phyloP scores from a whole-genome alignment of 1,140 invertebrate genomes.

The Conus betulinus region DNA sequence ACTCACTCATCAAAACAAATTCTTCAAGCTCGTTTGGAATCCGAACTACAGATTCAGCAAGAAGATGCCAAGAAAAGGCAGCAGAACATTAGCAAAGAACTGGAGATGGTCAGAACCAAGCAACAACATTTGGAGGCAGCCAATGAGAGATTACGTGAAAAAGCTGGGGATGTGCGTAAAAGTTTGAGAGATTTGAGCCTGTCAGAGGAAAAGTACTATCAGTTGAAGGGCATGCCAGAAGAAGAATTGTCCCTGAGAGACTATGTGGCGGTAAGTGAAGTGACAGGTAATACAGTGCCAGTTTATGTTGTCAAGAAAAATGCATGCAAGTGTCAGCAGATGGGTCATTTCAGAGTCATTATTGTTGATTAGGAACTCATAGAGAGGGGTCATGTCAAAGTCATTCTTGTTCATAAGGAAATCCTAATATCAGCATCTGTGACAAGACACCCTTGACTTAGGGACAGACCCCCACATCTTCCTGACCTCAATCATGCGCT shows the following conservation, averaged over 20 bases:
- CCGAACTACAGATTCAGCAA: conserved; percentile 72
- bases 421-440: too few species aligned
- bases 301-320: too few species aligned
- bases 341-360: too few species aligned
- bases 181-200: conserved; percentile 69
- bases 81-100: conserved; percentile 69
- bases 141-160: conserved; percentile 73
- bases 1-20: conserved; percentile 75
- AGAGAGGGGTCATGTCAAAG: too few species aligned
- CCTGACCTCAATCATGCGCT: too few species aligned
- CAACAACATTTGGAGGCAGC: conserved; percentile 73
- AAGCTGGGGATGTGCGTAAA: conserved; percentile 70
- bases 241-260: conserved; percentile 73
- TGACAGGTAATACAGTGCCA: neutral
- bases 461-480: too few species aligned
- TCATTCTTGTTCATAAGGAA: too few species aligned
- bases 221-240: conserved; percentile 64
- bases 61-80: conserved; percentile 71
- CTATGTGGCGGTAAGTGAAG: conserved; percentile 72
- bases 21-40: conserved; percentile 69
- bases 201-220: conserved; percentile 72
- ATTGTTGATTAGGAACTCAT: too few species aligned
- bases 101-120: conserved; percentile 68
- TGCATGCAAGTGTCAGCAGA: too few species aligned
- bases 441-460: too few species aligned